A percentile compares a stretch with the other conserved stretches of the same genome.
Conservation (phyloP, 2,113 vertebrate species). For the Thunnus thynnus region DNA sequence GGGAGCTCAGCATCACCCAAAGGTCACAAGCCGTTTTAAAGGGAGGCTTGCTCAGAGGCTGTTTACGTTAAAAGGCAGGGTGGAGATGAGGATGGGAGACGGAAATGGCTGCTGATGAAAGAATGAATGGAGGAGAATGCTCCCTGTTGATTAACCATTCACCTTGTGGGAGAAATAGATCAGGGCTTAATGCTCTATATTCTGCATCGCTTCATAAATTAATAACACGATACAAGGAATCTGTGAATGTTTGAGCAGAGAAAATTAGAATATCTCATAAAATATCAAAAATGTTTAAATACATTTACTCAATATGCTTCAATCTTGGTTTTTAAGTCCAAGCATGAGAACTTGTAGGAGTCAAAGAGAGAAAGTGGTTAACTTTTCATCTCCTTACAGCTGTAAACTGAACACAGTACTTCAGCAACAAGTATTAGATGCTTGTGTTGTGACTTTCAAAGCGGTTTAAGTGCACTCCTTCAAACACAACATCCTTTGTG, state of each 20-base stretch:
- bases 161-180: constrained; percentile 23
- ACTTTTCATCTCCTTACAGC: not conserved
- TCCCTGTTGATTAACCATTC: constrained; percentile 25
- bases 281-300: constrained; percentile 8
- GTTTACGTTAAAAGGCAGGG: constrained; percentile 44
- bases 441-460: constrained; percentile 30
- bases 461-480: not conserved
- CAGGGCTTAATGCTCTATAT: not conserved
- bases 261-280: not conserved
- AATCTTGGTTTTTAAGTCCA: not conserved
- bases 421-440: not conserved
- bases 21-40: constrained; percentile 62
- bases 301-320: not conserved
- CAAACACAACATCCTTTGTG: constrained; percentile 15
- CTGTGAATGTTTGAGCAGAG: constrained; percentile 10
- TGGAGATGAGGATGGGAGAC: constrained; percentile 36
- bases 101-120: constrained; percentile 14
- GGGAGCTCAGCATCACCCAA: constrained; percentile 51
- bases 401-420: not conserved
- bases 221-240: not conserved
- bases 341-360: not conserved
- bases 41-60: constrained; percentile 36
- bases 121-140: constrained; percentile 6
- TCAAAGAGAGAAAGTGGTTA: not conserved
- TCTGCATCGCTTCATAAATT: constrained; percentile 12